Evolutionary conservation across 53 echinoderm and acorn worm genomes (phyloP), one percentile per base, ranked within the genome.

Genomic region (Holothuria scabra): DNA sequence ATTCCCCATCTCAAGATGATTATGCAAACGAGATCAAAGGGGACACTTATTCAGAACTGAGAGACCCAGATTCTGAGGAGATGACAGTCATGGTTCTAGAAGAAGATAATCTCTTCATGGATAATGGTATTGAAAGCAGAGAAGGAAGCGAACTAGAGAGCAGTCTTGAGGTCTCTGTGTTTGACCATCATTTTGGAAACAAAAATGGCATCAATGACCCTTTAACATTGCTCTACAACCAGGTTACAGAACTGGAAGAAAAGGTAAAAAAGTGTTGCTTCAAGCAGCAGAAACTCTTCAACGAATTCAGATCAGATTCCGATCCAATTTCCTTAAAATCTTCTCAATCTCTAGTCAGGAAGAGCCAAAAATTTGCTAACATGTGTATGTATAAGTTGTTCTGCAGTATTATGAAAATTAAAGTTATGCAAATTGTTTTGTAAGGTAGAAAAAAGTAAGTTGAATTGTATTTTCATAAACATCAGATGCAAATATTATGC

Each of bases 191-290:
- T 12, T 84, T 67, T 67, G 69, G 80, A 49, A 57, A 66, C 70
- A 48, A 79, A 70, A 85, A 85, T 74, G 80, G 85, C 52, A 85
- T 61, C 7, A 56, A 81, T 55, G 90, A 89, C 82, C 85, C 88
- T 61, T 70, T 90, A 18, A 74, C 88, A n/a, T 85, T 88, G 44
- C 82, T 91, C 58, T 95, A 96, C 71, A 87, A 96, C 58, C 85
- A 91, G 37, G 92, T 96, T 18, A 91, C 95, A 8, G 91, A 91
- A 31, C 76, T 95, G 20, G 95, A 95, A 67, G 95, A 95, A 72
- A 95, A 91, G 93, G 95, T 95, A 84, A 87, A 67, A 14, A 59
- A 41, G 7, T 41, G 41, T 8, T 41, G 6, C 10, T 41, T 41
- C 10, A 41, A 41, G 8, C 41, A 41, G n/a, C n/a, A n/a, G n/a